Evolutionary conservation across 2,797 vertebrate genomes (phyloP).

Genomic region (Parauchenoglanis ngamensis): DNA sequence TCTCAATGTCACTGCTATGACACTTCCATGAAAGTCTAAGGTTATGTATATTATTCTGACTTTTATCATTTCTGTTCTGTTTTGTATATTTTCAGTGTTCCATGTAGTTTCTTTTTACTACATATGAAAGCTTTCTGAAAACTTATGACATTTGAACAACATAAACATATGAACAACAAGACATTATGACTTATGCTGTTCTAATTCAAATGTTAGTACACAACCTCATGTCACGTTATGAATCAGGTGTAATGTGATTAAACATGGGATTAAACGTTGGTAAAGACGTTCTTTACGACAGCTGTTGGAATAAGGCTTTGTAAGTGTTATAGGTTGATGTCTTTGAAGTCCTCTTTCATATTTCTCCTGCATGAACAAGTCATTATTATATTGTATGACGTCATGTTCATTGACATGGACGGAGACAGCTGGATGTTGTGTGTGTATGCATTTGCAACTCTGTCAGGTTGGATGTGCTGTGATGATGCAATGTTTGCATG

Average conservation of each 20-base stretch:
- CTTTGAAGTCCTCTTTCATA: not conserved
- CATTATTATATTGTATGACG: not conserved
- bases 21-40: not conserved
- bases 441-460: conserved; percentile 17
- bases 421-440: not conserved
- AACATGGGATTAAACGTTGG: not conserved
- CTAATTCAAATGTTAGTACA: not conserved
- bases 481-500: conserved; percentile 49
- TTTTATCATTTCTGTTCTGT: not conserved
- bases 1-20: not conserved
- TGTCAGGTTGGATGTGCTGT: conserved; percentile 65
- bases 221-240: not conserved
- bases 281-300: not conserved
- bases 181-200: not conserved
- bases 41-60: not conserved
- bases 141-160: not conserved
- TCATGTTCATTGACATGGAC: no score
- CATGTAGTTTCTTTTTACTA: not conserved
- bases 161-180: no score
- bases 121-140: not conserved
- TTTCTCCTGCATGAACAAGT: not conserved
- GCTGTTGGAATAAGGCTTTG: not conserved
- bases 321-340: not conserved
- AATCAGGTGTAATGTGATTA: not conserved
- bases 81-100: not conserved